These are phyloP conservation scores for Drosophila tanythrix DNA, from an alignment of 2,888 invertebrate genomes.

Conservation along the genomic window DNA sequence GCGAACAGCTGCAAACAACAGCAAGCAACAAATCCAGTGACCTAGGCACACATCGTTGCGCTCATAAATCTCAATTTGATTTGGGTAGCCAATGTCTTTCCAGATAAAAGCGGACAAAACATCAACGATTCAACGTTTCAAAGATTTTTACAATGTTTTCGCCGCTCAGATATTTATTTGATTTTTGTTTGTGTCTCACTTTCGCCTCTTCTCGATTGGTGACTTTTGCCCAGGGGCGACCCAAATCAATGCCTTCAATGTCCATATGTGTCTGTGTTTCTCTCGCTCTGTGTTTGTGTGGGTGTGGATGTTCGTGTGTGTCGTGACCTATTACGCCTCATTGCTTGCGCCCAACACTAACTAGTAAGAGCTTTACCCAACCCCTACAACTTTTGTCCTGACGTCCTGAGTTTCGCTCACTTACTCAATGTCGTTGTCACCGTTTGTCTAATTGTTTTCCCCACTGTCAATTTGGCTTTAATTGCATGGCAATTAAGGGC, in stretches of 20 bases:
- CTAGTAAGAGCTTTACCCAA: neutral
- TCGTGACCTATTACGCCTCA: conserved; percentile 56
- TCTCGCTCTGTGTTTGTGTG: conserved; percentile 2
- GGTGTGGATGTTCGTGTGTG: conserved; percentile 9
- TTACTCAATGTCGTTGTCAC: conserved; percentile 29
- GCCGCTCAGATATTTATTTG: conserved; percentile 64
- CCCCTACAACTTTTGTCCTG: neutral
- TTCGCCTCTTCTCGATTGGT: conserved; percentile 17
- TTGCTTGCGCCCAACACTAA: conserved; percentile 30
- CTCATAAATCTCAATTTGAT: conserved; percentile 82
- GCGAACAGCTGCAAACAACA: conserved; percentile 43
- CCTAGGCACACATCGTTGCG: conserved; percentile 72
- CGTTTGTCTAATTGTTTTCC: conserved; percentile 70
- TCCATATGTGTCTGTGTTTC: conserved; percentile 10
- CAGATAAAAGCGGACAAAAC: conserved; percentile 25
- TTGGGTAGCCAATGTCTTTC: conserved; percentile 64
- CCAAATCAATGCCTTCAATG: conserved; percentile 52
- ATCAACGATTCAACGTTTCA: conserved; percentile 24
- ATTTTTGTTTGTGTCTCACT: conserved; percentile 61
- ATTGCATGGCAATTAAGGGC: conserved; percentile 69
- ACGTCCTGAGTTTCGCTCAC: neutral
- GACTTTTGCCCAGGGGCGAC: conserved; percentile 46
- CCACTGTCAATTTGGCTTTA: conserved; percentile 74
- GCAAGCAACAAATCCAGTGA: conserved; percentile 42
- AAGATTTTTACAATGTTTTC: conserved; percentile 45